Conservation (phyloP, 2,113 vertebrate genomes). For the Gadus chalcogrammus region DNA sequence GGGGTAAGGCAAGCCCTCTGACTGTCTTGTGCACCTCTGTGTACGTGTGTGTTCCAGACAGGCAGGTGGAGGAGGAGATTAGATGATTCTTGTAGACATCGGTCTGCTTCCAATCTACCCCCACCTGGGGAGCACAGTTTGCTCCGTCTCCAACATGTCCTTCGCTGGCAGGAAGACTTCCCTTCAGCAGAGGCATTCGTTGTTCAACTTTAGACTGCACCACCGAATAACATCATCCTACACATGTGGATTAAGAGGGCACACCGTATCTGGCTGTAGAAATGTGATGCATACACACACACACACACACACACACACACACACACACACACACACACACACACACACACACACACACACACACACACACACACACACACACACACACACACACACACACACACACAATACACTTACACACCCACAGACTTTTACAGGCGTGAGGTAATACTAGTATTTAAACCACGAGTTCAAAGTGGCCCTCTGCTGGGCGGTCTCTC, state of each 20-base stretch:
- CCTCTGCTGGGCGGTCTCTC: no score
- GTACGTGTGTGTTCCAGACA: not conserved
- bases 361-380: not conserved
- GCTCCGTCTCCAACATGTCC: not conserved
- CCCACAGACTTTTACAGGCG: no score
- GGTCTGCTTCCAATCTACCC: not conserved
- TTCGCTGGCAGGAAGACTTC: not conserved
- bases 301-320: not conserved
- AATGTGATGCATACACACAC: not conserved
- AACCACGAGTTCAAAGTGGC: no score
- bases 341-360: not conserved
- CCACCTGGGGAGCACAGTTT: not conserved
- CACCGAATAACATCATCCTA: not conserved
- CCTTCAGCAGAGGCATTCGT: no score
- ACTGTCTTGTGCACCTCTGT: not conserved
- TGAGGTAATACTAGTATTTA: no score
- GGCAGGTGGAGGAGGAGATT: not conserved
- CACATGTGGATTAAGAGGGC: not conserved
- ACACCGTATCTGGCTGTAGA: not conserved
- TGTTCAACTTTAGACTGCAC: not conserved
- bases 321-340: not conserved
- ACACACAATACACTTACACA: not conserved
- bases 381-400: not conserved
- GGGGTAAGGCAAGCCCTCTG: not conserved
- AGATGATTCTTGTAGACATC: not conserved